phyloP scores from a whole-genome alignment of 2,888 invertebrate genomes.

The Lepidocyrtoides sp. region DNA sequence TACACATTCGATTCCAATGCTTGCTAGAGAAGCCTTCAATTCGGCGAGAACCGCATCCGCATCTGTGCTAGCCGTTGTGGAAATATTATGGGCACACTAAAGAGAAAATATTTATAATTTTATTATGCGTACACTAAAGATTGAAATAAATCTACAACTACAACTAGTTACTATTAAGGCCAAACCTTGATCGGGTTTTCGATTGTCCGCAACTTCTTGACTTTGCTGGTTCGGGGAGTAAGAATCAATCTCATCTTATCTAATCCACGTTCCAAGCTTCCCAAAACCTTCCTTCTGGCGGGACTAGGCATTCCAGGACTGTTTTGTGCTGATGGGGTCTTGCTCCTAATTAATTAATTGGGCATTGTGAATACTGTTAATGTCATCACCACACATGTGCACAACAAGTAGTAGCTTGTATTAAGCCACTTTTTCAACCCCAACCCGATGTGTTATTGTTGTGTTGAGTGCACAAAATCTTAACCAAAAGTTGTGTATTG shows the following conservation, averaged over 20 bases:
- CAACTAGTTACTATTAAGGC: too few relatives aligned
- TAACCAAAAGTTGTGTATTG: too few relatives aligned
- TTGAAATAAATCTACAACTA: not conserved
- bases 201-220: slow-evolving; percentile 83
- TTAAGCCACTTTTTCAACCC: too few relatives aligned
- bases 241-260: slow-evolving; percentile 90
- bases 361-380: not conserved
- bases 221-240: slow-evolving; percentile 88
- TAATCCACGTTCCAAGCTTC: slow-evolving; percentile 91
- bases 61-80: slow-evolving; percentile 82
- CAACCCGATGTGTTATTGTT: too few relatives aligned
- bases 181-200: slow-evolving; percentile 77
- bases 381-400: not conserved
- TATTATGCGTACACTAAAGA: not conserved
- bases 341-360: slow-evolving; percentile 18
- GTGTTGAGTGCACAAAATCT: too few relatives aligned
- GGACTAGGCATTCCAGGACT: slow-evolving; percentile 86
- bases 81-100: slow-evolving; percentile 83
- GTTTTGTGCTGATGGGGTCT: slow-evolving; percentile 38
- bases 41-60: slow-evolving; percentile 83
- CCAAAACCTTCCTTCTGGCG: slow-evolving; percentile 89
- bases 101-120: slow-evolving; percentile 4
- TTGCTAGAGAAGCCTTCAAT: slow-evolving; percentile 82
- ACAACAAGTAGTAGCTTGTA: too few relatives aligned
- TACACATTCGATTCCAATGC: slow-evolving; percentile 83